Base-by-base conservation (phyloP, 2,888 invertebrate species). In the Prenolepis imparis region DNA sequence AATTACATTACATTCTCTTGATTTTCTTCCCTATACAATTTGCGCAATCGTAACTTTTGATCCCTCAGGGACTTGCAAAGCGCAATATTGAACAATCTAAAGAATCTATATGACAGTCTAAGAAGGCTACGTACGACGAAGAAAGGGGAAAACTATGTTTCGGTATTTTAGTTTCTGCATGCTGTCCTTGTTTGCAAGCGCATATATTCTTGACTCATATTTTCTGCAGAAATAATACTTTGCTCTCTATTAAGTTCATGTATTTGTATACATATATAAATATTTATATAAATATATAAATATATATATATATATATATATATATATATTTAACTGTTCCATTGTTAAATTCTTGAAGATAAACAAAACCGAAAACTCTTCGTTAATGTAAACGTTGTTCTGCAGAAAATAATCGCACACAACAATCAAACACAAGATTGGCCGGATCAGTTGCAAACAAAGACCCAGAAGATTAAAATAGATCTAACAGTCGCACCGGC, bases 401-500 rank as follows among this genome's bases (percentile, higher is more conserved):
- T 32, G 12, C 28, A 32, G 32, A 24, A 68, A 78, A 68, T 32
- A 57, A 77, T 78, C 11, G 12, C 9, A 36, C 36, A 36, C 36
- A 36, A 36, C 36, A 36, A 36, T 36, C 15, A 39, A 55, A 41
- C 18, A 78, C 57, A 41, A 57, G 44, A 59, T 80, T 70, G 36
- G 24, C 41, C 32, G 21, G 36, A 32, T 24, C 32, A 24, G 4
- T 61, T 78, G 78, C 44, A 18, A 70, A 59, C 59, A 70, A 70
- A 72, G 44, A 80, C 24, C 72, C 15, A 80, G 32, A 44, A 2
- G 59, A 70, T 80, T 59, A 72, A 80, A 80, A 80, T 70, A 80
- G 72, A 70, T 44, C 44, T 70, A 80, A 21, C 32, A 36, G 21
- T 70, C 44, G 41, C 41, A 70, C 32, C 44, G 18, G 44, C 59